Conservation (phyloP, 2,888 invertebrate genomes). For the Cecidostiba fungosa region DNA sequence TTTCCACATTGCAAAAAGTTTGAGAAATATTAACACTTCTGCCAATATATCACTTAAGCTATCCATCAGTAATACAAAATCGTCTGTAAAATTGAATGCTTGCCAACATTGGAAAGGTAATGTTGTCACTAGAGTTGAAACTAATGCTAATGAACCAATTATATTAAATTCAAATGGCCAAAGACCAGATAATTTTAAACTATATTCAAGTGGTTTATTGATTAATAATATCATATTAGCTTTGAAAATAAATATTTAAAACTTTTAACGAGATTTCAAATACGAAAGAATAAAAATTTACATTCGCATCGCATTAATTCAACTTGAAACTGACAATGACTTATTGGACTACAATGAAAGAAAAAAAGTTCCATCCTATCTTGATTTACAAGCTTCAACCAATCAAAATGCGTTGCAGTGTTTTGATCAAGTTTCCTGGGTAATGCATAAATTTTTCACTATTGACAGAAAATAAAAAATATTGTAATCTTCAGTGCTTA, state of each 20-base stretch:
- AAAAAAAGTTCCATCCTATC: not conserved
- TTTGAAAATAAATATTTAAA: not conserved
- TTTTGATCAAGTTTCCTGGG: slow-evolving; percentile 42
- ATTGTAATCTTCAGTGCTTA: not conserved
- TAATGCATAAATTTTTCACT: slow-evolving; percentile 27
- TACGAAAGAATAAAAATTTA: not conserved
- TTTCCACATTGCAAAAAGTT: slow-evolving; percentile 39
- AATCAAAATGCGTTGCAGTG: slow-evolving; percentile 8
- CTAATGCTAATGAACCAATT: not conserved
- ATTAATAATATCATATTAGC: slow-evolving; percentile 40
- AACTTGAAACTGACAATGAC: not conserved
- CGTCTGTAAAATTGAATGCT: not conserved
- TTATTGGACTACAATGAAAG: not conserved
- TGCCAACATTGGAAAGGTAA: slow-evolving; percentile 49
- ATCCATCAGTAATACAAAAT: slow-evolving; percentile 46
- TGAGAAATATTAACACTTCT: slow-evolving; percentile 33
- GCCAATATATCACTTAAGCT: slow-evolving; percentile 43
- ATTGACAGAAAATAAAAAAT: not conserved
- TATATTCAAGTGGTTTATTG: slow-evolving; percentile 34
- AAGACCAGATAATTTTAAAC: slow-evolving; percentile 44
- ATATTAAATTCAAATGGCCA: slow-evolving; percentile 32
- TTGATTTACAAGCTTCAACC: not conserved
- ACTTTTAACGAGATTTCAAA: not conserved
- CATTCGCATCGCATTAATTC: not conserved
- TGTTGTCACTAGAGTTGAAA: slow-evolving; percentile 34